phyloP scores from a whole-genome alignment of 2,888 invertebrate species.

The Volucella zonaria region DNA sequence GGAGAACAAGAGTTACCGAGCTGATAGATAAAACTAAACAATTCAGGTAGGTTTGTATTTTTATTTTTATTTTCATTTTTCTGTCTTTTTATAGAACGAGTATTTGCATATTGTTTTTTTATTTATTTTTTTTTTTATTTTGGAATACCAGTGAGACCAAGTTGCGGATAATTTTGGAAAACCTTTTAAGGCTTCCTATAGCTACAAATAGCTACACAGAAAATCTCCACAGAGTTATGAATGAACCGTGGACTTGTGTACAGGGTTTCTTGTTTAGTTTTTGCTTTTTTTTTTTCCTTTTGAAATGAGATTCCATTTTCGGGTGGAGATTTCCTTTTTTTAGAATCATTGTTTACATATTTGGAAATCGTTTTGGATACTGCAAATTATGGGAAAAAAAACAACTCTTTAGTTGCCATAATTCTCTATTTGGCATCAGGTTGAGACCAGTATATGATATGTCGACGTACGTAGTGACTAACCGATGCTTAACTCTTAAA shows the following conservation, averaged over 20 bases:
- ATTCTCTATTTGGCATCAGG: slow-evolving; percentile 7
- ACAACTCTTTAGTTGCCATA: neutral
- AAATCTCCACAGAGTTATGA: slow-evolving; percentile 24
- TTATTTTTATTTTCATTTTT: slow-evolving; percentile 10
- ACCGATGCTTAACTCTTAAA: slow-evolving; percentile 1
- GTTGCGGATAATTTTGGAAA: slow-evolving; percentile 48
- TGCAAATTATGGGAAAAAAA: neutral
- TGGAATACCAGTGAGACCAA: slow-evolving; percentile 25
- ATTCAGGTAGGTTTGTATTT: slow-evolving; percentile 85
- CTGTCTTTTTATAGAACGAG: neutral
- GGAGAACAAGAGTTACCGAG: slow-evolving; percentile 86
- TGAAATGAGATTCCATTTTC: slow-evolving; percentile 18
- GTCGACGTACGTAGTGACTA: slow-evolving; percentile 24
- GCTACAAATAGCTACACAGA: neutral
- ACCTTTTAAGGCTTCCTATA: slow-evolving; percentile 50
- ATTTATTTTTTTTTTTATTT: neutral
- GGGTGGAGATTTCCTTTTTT: slow-evolving; percentile 12
- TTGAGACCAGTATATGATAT: slow-evolving; percentile 7
- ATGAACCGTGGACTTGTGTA: slow-evolving; percentile 22
- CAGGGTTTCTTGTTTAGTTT: too few species aligned
- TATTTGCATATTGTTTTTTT: slow-evolving; percentile 12
- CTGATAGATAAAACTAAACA: slow-evolving; percentile 87
- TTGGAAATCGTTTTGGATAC: neutral
- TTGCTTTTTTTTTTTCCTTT: neutral
- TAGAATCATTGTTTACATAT: slow-evolving; percentile 12